A percentile compares a stretch with the other conserved stretches of the same genome.
phyloP scores from a whole-genome alignment of 2,888 invertebrate species.

The Ennomos quercinarius region DNA sequence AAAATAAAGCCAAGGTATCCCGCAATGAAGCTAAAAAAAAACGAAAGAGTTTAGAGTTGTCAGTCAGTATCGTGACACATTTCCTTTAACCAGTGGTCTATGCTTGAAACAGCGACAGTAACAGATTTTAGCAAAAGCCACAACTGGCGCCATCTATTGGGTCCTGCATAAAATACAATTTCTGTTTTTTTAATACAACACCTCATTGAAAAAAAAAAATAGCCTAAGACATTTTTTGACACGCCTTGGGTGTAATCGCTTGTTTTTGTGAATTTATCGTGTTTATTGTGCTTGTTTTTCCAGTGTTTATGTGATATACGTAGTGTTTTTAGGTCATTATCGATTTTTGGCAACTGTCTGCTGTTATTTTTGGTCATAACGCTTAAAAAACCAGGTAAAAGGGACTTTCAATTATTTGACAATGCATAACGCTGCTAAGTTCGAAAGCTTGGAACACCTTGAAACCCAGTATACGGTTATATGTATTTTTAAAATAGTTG shows the following conservation, averaged over 20 bases:
- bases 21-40: too few species aligned
- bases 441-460: background rate
- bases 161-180: too few species aligned
- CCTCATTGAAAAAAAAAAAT: too few species aligned
- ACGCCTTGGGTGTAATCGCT: conserved; percentile 8
- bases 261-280: conserved; percentile 17
- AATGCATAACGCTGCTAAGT: conserved; percentile 33
- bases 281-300: conserved; percentile 5
- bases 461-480: background rate
- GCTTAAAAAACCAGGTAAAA: conserved; percentile 46
- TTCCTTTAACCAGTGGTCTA: too few species aligned
- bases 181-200: too few species aligned
- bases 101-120: too few species aligned
- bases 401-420: conserved; percentile 39
- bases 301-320: conserved; percentile 7
- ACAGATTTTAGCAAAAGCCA: too few species aligned
- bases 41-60: too few species aligned
- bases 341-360: conserved; percentile 1
- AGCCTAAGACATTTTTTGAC: conserved; percentile 14
- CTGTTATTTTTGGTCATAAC: conserved; percentile 5
- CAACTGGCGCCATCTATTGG: too few species aligned
- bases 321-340: background rate
- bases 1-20: too few species aligned
- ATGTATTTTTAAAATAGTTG: conserved; percentile 14
- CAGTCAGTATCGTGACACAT: too few species aligned